phyloP scores from a whole-genome alignment of 2,797 vertebrate species.

The Gastrophryne carolinensis region DNA sequence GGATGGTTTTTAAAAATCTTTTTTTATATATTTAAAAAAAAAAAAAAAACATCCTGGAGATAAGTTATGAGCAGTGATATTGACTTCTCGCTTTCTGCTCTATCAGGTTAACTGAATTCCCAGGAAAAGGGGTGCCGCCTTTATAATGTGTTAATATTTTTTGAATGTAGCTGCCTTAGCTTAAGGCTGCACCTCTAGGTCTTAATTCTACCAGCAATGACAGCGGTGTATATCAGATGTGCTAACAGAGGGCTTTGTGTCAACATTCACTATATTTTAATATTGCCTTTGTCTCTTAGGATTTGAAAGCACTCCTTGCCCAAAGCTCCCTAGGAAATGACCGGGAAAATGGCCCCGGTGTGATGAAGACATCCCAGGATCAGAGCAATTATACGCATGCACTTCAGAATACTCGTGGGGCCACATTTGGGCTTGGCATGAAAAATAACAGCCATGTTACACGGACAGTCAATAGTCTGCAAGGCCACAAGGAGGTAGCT shows the following conservation, averaged over 20 bases:
- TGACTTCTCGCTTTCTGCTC: too few relatives aligned
- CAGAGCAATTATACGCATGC: neutral
- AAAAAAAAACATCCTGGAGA: too few relatives aligned
- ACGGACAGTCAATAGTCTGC: conserved; percentile 63
- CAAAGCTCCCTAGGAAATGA: neutral
- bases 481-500: conserved; percentile 40
- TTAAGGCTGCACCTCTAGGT: neutral
- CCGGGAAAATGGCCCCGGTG: neutral
- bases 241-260: neutral
- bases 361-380: neutral
- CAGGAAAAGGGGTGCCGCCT: too few relatives aligned
- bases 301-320: neutral
- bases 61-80: too few relatives aligned
- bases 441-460: conserved; percentile 42
- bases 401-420: neutral
- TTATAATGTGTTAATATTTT: conserved; percentile 32
- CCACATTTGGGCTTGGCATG: neutral
- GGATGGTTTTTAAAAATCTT: too few relatives aligned
- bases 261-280: neutral
- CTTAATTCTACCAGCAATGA: neutral
- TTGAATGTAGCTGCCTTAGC: neutral
- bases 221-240: neutral
- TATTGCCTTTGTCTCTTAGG: conserved; percentile 33
- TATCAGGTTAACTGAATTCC: too few relatives aligned
- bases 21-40: too few relatives aligned